Evolutionary conservation across 2,797 vertebrate genomes (phyloP).

Genomic region (Eulemur mongoz): DNA sequence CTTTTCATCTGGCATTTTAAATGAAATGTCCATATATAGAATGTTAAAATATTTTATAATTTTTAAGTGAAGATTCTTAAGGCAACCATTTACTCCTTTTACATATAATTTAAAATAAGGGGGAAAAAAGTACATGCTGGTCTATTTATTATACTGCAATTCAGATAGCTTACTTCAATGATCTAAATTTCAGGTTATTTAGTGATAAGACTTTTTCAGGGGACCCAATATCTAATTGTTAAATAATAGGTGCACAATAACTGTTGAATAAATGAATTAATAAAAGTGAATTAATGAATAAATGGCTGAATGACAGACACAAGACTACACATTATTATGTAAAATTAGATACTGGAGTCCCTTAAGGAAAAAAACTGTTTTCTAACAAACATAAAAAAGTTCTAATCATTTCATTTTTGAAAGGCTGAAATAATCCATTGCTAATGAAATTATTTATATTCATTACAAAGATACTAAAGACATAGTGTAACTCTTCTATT

Average conservation of each 20-base stretch:
- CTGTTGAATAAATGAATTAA: neutral
- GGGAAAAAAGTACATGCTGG: neutral
- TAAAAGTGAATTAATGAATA: slow-evolving; percentile 21
- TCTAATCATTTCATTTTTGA: neutral
- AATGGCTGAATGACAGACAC: neutral
- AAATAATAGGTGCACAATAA: neutral
- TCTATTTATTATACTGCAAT: neutral
- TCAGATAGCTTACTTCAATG: neutral
- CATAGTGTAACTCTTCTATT: slow-evolving; percentile 6
- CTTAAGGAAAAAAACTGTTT: neutral
- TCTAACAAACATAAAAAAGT: neutral
- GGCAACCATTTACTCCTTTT: neutral
- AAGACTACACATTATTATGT: neutral
- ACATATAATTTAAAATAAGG: neutral
- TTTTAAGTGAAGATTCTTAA: neutral
- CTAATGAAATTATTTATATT: slow-evolving; percentile 46
- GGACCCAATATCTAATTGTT: neutral
- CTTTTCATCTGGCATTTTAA: neutral
- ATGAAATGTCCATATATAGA: neutral
- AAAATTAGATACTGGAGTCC: neutral
- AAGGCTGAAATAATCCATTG: neutral
- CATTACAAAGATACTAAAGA: slow-evolving; percentile 17
- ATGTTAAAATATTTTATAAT: neutral
- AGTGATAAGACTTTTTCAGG: neutral
- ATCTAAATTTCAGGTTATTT: slow-evolving; percentile 8